Base-by-base conservation (phyloP, 2,888 invertebrate genomes). In the Ceramica pisi region DNA sequence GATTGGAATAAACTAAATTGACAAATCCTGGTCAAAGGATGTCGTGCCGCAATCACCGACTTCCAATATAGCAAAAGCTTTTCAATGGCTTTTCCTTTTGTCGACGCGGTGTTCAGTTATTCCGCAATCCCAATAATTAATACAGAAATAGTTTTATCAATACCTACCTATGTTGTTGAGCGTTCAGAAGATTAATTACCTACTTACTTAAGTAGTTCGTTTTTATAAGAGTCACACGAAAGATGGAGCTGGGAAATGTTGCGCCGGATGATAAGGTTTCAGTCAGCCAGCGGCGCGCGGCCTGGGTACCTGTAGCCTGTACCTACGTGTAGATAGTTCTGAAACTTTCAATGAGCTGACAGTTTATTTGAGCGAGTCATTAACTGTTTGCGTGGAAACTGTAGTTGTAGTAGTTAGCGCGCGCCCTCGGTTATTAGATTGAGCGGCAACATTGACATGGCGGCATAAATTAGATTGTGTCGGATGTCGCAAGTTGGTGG, bases 381-480 rank as follows among this genome's bases (percentile, higher is more conserved):
- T 31, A 41, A 51, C 12, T 62, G 44, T 77, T 35, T 9, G 14
- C 35, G n/a, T 41, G n/a, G 26, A 21, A 44, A 53, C 16, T 41
- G 14, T 44, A 53, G 71, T 26, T 44, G 12, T 41, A 46, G 38
- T 46, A 71, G 21, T 71, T 74, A 35, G 56, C 44, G 55, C 19
- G n/a, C 55, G 2, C 9, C 51, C 50, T 26, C 73, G n/a, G 63
- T 79, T 55, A 74, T 75, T 79, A 56, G 79, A 53, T 72, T 59
- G 46, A 73, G 74, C 59, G 60, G 46, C 61, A 66, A 62, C 41
- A 48, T 66, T 66, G 61, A 66, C 67, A 51, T 57, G 35, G 50
- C 57, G 61, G 67, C 50, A 67, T 64, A 64, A 73, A 74, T 79
- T 61, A 65, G 67, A 79, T 78, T 67, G 55, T 57, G 75, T 62